Percentiles rank a stretch among this genome's conserved stretches.
Conservation (phyloP, 2,797 vertebrate genomes). For the Spinibarbus caldwelli region DNA sequence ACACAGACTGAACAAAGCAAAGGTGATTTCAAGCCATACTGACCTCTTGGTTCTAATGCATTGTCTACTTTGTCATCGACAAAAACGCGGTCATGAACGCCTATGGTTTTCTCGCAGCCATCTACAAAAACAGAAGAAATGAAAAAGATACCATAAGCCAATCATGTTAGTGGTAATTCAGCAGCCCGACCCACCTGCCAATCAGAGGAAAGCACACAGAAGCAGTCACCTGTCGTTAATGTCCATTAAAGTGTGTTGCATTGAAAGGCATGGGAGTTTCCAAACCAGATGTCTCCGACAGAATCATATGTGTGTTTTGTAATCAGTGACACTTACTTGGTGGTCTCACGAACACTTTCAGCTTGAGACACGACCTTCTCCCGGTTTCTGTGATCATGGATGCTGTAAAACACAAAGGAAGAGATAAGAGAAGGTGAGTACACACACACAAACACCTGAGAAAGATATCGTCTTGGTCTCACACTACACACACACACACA, state of each 20-base stretch:
- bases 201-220: slow-evolving; percentile 77
- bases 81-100: slow-evolving; percentile 99
- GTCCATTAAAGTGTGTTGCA: slow-evolving; percentile 6
- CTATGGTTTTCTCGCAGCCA: slow-evolving; percentile 99
- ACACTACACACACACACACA: background rate
- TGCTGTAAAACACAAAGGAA: slow-evolving; percentile 76
- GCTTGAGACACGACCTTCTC: slow-evolving; percentile 95
- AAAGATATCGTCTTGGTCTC: slow-evolving; percentile 7
- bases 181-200: slow-evolving; percentile 67
- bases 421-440: background rate
- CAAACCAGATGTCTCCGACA: background rate
- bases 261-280: slow-evolving; percentile 1
- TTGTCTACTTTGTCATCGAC: slow-evolving; percentile 99
- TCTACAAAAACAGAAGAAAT: slow-evolving; percentile 84
- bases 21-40: slow-evolving; percentile 94
- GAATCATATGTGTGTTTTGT: slow-evolving; percentile 13
- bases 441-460: background rate
- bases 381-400: slow-evolving; percentile 95
- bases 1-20: slow-evolving; percentile 69
- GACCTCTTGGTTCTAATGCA: slow-evolving; percentile 99
- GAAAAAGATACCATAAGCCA: slow-evolving; percentile 86
- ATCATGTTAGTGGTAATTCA: slow-evolving; percentile 92
- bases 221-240: slow-evolving; percentile 64
- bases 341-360: slow-evolving; percentile 97
- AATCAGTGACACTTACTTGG: slow-evolving; percentile 89